These are phyloP conservation scores for Montifringilla adamsi DNA, from an alignment of 2,113 vertebrate species.

Conservation along the genomic window DNA sequence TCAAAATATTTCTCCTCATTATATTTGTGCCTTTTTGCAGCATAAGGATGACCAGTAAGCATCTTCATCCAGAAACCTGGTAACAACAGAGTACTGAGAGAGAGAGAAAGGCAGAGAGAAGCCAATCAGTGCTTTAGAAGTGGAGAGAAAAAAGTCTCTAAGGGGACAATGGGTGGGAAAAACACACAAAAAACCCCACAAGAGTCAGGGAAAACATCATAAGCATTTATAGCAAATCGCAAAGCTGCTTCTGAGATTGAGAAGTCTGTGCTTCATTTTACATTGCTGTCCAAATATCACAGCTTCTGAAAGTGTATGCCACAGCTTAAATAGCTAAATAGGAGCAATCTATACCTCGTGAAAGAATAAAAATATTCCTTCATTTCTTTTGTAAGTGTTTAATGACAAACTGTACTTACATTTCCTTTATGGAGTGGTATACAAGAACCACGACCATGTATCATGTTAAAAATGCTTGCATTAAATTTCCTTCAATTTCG, in stretches of 20 bases:
- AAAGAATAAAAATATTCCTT: not conserved
- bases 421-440: not conserved
- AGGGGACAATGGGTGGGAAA: not conserved
- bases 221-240: fast-evolving
- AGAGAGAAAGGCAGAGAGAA: not conserved
- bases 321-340: not conserved
- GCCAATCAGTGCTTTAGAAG: not conserved
- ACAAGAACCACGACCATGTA: fast-evolving
- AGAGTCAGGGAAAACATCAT: not conserved
- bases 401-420: not conserved
- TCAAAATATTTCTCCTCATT: not conserved
- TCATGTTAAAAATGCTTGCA: not conserved
- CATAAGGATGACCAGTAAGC: not conserved
- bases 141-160: not conserved
- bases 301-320: not conserved
- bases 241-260: not conserved
- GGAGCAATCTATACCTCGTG: not conserved
- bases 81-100: not conserved
- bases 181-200: not conserved
- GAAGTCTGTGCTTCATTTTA: not conserved
- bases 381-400: not conserved
- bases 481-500: not conserved
- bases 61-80: not conserved
- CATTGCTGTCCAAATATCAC: not conserved
- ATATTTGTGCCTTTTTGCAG: constrained; percentile 19